Conservation (phyloP, 53 echinoderm and acorn worm species). For the Apostichopus leukothele region DNA sequence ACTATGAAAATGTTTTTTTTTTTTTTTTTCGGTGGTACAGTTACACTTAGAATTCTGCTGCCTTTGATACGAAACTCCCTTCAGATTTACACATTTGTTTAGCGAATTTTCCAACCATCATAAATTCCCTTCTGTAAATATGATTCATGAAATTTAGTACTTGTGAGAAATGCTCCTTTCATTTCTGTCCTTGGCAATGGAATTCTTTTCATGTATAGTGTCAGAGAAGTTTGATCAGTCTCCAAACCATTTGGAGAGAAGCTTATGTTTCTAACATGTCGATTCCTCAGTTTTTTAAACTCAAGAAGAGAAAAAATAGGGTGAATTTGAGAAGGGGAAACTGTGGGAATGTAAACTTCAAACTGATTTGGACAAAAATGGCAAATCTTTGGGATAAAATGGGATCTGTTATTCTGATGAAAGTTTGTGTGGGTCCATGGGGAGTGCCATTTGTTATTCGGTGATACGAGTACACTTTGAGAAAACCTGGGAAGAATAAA, state of each 20-base stretch:
- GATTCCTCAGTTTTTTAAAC: too few relatives aligned
- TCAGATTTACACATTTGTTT: neutral
- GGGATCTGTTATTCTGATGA: conserved; percentile 10
- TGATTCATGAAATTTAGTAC: conserved; percentile 13
- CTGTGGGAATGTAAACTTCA: conserved; percentile 2
- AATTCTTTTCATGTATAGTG: neutral
- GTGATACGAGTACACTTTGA: neutral
- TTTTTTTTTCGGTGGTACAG: too few relatives aligned
- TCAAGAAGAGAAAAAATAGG: neutral
- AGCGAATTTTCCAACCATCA: neutral
- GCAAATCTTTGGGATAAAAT: conserved; percentile 19
- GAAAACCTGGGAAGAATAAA: neutral
- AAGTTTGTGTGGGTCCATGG: conserved; percentile 36
- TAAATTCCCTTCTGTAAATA: conserved; percentile 14
- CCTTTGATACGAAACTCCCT: too few relatives aligned
- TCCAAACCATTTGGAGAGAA: too few relatives aligned
- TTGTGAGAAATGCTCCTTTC: conserved; percentile 21
- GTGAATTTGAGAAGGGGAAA: neutral
- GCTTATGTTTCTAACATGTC: too few relatives aligned
- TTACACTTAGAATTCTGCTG: too few relatives aligned
- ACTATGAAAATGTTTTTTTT: too few relatives aligned
- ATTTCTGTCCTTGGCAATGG: neutral
- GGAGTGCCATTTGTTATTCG: conserved; percentile 50
- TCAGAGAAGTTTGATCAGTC: too few relatives aligned
- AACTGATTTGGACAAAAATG: conserved; percentile 9